phyloP scores from a whole-genome alignment of 2,888 invertebrate species.

The Lottia gigantea region DNA sequence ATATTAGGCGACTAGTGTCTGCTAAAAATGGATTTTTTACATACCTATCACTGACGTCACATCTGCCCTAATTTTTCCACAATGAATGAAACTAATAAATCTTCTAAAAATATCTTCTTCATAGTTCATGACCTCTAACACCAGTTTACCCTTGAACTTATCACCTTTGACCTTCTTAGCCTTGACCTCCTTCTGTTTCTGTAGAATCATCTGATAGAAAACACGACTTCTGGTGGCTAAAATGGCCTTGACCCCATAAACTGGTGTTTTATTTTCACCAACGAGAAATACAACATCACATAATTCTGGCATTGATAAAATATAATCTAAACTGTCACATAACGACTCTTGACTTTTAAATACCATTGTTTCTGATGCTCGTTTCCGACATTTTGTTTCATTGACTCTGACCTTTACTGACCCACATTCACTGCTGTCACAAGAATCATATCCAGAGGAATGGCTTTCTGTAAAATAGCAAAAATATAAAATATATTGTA shows the following conservation, averaged over 20 bases:
- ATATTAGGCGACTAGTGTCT: no score
- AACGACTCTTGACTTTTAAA: constrained; percentile 3
- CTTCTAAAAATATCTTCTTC: constrained; percentile 2
- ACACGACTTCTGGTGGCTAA: constrained; percentile 5
- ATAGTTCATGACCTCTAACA: not conserved
- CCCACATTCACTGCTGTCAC: not conserved
- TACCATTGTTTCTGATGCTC: not conserved
- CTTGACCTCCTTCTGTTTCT: not conserved
- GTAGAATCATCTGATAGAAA: constrained; percentile 6
- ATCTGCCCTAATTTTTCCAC: not conserved
- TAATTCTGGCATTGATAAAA: not conserved
- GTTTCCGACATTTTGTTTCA: not conserved
- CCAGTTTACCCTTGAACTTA: constrained; percentile 1
- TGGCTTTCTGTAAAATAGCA: not conserved
- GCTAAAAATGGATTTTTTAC: not conserved
- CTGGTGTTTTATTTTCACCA: not conserved
- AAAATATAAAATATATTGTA: no score
- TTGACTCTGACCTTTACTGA: no score
- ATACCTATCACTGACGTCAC: not conserved
- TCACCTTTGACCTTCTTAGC: constrained; percentile 2
- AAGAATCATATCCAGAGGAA: not conserved
- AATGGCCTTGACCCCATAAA: constrained; percentile 4
- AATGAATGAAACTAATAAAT: constrained; percentile 5
- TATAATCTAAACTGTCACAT: not conserved
- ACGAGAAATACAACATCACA: not conserved